phyloP scores from a whole-genome alignment of 1,140 invertebrate genomes.

The Caenorhabditis remanei region DNA sequence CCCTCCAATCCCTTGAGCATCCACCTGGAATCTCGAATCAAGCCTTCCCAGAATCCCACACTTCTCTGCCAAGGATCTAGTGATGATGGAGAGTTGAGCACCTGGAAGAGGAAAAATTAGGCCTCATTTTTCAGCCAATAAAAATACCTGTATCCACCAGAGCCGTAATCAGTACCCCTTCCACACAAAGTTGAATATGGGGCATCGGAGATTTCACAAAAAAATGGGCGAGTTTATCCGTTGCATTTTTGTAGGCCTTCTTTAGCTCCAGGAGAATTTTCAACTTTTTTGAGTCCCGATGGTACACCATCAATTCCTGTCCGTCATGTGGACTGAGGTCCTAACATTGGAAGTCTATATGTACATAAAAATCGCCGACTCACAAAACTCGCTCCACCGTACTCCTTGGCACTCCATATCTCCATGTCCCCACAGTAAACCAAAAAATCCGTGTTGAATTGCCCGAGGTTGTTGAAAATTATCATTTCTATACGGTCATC shows the following conservation, averaged over 20 bases:
- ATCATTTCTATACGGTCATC: slow-evolving; percentile 21
- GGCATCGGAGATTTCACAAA: slow-evolving; percentile 16
- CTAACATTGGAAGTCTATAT: too few relatives aligned
- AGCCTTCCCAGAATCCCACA: not conserved
- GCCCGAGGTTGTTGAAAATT: not conserved
- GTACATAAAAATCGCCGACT: too few relatives aligned
- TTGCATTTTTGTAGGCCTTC: slow-evolving; percentile 12
- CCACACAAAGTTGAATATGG: not conserved
- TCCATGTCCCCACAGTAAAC: not conserved
- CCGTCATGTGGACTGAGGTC: slow-evolving; percentile 1
- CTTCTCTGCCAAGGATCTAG: not conserved
- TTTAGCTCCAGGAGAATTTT: not conserved
- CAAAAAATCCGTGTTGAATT: slow-evolving; percentile 8
- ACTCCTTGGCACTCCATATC: slow-evolving; percentile 19
- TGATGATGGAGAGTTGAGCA: slow-evolving; percentile 3
- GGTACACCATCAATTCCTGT: not conserved
- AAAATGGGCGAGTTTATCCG: slow-evolving; percentile 1
- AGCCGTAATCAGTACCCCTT: not conserved
- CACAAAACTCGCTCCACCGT: not conserved
- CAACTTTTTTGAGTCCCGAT: not conserved
- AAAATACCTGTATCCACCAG: slow-evolving; percentile 6
- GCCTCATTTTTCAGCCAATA: not conserved
- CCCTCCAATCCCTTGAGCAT: slow-evolving; percentile 6
- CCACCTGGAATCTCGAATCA: slow-evolving; percentile 22
- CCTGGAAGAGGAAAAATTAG: not conserved